Evolutionary conservation across 2,888 invertebrate species (phyloP), one percentile per base, ranked within the genome.

Genomic region (Catocala fraxini): DNA sequence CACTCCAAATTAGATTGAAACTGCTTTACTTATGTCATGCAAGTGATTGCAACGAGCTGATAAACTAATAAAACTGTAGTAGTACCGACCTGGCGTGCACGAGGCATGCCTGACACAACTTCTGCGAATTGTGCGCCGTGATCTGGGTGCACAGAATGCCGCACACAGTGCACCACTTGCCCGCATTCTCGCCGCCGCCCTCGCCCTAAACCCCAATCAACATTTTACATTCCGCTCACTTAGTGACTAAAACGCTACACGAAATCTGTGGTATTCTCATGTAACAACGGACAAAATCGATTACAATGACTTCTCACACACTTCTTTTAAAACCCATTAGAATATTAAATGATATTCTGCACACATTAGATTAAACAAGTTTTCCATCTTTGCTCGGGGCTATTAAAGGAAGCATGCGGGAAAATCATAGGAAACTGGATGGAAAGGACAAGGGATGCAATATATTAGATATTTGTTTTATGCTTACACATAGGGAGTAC

Each of bases 81-180:
- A 79, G 71, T 94, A 94, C 94, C 92, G 93, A 94, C 94, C 94
- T 94, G 94, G 94, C 93, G 92, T 94, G 94, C 93, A 93, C 93
- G 91, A 94, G 93, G 93, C 94, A 94, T 85, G 94, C 93, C 92
- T 93, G 94, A 82, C 94, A 94, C 88, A 94, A 89, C 89, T 91
- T 93, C 82, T 94, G 94, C 79, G 94, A 90, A 88, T 94, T 93
- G 91, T 93, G 92, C 79, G 88, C 83, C 85, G 94, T 94, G 81
- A 90, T 94, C 85, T 90, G 92, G 83, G 89, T 87, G 90, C 94
- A 94, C 82, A 89, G 90, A 84, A 94, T 94, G 86, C 94, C 93
- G 93, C 94, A 94, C 72, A 93, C 92, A 74, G 93, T 87, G 88
- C 94, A 94, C 89, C 90, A 87, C 84, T 91, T 92, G 82, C 90